Base-by-base conservation (phyloP, 2,888 invertebrate species). In the Anodontia alba region DNA sequence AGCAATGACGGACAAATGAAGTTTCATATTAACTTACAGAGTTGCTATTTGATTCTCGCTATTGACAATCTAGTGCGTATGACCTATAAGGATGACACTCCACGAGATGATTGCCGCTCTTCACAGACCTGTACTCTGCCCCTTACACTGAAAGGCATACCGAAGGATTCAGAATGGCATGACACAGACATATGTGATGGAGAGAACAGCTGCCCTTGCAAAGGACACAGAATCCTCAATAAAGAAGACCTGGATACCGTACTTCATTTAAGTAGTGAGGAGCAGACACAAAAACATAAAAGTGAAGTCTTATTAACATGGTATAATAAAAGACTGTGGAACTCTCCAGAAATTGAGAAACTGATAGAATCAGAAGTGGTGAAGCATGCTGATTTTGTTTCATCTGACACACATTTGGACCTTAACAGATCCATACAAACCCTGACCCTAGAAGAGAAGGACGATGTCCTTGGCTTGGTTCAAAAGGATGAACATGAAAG, bases 41-140 rank as follows among this genome's bases (percentile, higher is more conserved):
- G n/a, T n/a, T 81, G 81, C 43, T 73, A 78, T 71, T 0, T 78
- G 2, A 78, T 81, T 26, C 29, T 81, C 2, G 74, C 78, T 74
- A n/a, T 81, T 38, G 77, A 81, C 46, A 78, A 81, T 31, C 51
- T 81, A 38, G 81, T 77, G 23, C 49, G 77, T 8, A 76, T 10
- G 54, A 69, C 31, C 69, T 43, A 29, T 49, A 70, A 26, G 62
- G 73, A 2, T 20, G 73, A 81, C 67, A 73, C 77, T 10, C 68
- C 77, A 31, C 81, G 76, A 20, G 77, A 77, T 15, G 77, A 77
- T 33, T 68, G 66, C 26, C 57, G 74, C 38, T 62, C 69, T 10
- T 69, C 76, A 23, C 83, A 83, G 42, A 26, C 78, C 12, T 83
- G 83, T 29, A 83, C 80, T 26, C 54, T 83, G 31, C 83, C 80